phyloP scores from a whole-genome alignment of 1,140 invertebrate species.

The Elymnias hypermnestra region DNA sequence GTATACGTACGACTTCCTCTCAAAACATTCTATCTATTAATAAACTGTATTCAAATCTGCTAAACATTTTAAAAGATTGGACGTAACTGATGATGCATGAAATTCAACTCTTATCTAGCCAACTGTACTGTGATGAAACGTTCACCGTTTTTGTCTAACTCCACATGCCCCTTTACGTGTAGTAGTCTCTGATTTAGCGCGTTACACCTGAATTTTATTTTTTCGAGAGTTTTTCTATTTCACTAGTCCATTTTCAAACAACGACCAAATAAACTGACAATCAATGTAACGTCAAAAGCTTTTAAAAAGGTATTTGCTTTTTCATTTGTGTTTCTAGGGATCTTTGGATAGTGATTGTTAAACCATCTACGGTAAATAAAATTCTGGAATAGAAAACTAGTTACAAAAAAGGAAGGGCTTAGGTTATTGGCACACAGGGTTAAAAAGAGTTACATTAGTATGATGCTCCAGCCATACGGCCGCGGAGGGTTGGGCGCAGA shows the following conservation, averaged over 20 bases:
- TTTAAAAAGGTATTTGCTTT: conserved; percentile 18
- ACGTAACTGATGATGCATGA: too few relatives aligned
- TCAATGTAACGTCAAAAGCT: conserved; percentile 21
- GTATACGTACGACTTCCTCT: too few relatives aligned
- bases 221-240: conserved; percentile 22
- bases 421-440: too few relatives aligned
- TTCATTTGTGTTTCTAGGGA: conserved; percentile 15
- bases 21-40: too few relatives aligned
- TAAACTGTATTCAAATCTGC: too few relatives aligned
- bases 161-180: conserved; percentile 23
- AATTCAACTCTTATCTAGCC: too few relatives aligned
- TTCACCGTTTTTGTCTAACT: conserved; percentile 60
- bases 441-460: too few relatives aligned
- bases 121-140: conserved; percentile 59
- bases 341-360: conserved; percentile 11
- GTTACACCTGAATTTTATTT: conserved; percentile 22
- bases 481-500: too few relatives aligned
- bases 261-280: conserved; percentile 21
- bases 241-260: conserved; percentile 9
- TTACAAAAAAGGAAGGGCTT: too few relatives aligned
- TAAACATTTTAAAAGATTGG: too few relatives aligned
- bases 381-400: background rate
- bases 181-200: conserved; percentile 19
- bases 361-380: background rate
- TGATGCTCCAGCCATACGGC: too few relatives aligned